Evolutionary conservation across 2,113 vertebrate genomes (phyloP), one percentile per base, ranked within the genome.

Genomic region (Epinephelus lanceolatus): DNA sequence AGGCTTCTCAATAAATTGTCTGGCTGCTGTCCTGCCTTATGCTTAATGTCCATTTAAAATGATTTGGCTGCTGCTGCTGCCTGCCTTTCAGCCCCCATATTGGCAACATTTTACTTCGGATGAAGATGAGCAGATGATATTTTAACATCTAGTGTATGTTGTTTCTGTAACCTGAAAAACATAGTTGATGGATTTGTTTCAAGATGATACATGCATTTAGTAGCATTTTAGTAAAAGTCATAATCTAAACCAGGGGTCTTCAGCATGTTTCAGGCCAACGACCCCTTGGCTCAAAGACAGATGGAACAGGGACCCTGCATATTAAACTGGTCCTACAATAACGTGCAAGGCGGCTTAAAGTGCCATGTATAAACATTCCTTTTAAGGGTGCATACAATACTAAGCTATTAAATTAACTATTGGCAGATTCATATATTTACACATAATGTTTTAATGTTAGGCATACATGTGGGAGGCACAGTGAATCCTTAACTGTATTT

Each of bases 1-100:
- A 98, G 97, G 2, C 62, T 15, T 60, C 40, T 51, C 55, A 11
- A 5, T 21, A 5, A 71, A 55, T 5, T 27, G 56, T 18, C 47
- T 56, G 80, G 30, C 82, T 73, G 65, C 55, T n/a, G 40, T 65
- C 42, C 72, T n/a, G 55, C 30, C 7, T 45, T 12, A 17, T 51
- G 57, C 76, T 67, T 67, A n/a, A 81, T 70, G 65, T 40, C 8
- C 15, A 0, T 71, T 79, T 52, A 56, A 78, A 66, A 49, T 0
- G 63, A 65, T 72, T 65, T 72, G 61, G 65, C 60, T 61, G 59
- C 71, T 30, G 59, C 71, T 30, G 42, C 51, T 47, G 49, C 53
- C 25, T 5, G 47, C 56, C 17, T 11, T 21, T 40, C 18, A 51
- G 5, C 42, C 27, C 52, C 21, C 25, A 25, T 1, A 40, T 6